These are phyloP conservation scores for Ctenomys sociabilis DNA, from an alignment of 2,113 vertebrate species.

Conservation along the genomic window DNA sequence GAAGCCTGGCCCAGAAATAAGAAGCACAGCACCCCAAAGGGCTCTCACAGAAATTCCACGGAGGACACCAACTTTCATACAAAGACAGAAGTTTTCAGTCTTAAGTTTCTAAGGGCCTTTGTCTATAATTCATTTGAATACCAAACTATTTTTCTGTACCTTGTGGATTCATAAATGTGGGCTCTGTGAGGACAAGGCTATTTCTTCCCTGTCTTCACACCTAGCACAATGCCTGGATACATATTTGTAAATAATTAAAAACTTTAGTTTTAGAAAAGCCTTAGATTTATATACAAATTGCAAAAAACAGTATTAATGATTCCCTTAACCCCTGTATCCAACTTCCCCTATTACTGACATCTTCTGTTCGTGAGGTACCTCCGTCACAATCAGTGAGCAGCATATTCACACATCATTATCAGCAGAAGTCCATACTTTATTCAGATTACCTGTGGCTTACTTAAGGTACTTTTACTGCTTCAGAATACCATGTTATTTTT, in stretches of 20 bases:
- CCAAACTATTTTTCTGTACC: not conserved
- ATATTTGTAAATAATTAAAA: constrained; percentile 49
- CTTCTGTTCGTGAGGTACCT: constrained; percentile 36
- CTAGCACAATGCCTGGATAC: not conserved
- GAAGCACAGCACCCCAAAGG: not conserved
- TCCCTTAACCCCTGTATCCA: constrained; percentile 1
- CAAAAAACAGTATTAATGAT: not conserved
- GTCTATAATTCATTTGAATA: not conserved
- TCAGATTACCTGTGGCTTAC: not conserved
- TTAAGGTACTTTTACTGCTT: not conserved
- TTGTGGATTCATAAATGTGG: not conserved
- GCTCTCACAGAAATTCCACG: not conserved
- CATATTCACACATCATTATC: not conserved
- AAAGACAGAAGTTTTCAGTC: not conserved
- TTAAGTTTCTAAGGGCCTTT: not conserved
- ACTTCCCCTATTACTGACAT: not conserved
- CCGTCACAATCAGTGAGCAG: constrained; percentile 30
- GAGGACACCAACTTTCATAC: not conserved
- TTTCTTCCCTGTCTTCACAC: not conserved
- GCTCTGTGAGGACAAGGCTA: not conserved
- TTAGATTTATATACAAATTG: constrained; percentile 37
- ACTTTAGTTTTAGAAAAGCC: constrained; percentile 18
- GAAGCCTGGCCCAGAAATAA: not conserved
- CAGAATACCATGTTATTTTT: not conserved
- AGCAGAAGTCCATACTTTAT: constrained; percentile 11